A percentile compares a stretch with the other conserved stretches of the same genome.
phyloP scores from a whole-genome alignment of 1,140 invertebrate genomes.

The Vollenhovia emeryi region DNA sequence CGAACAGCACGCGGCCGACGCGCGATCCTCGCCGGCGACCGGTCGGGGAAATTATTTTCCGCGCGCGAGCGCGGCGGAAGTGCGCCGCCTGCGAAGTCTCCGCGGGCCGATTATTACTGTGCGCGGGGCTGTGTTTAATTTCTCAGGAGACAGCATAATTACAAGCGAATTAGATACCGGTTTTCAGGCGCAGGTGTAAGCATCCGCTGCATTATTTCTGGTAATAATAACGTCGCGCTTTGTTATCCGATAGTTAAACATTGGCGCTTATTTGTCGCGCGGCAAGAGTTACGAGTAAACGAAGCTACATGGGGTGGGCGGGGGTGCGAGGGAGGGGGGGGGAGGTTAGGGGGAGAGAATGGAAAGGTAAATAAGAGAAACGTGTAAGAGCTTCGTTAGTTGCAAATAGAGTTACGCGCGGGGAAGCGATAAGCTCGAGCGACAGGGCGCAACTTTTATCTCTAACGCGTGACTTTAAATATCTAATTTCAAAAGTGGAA shows the following conservation, averaged over 20 bases:
- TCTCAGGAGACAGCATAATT: conserved; percentile 49
- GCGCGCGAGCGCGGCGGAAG: not conserved
- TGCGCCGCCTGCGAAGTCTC: conserved; percentile 12
- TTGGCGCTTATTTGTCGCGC: not conserved
- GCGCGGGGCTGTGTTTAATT: conserved; percentile 42
- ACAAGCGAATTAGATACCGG: conserved; percentile 17
- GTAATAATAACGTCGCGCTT: not conserved
- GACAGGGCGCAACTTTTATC: not conserved
- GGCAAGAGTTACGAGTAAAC: not conserved
- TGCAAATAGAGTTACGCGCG: not conserved
- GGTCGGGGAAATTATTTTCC: conserved; percentile 42
- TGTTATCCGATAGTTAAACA: not conserved
- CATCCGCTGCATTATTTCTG: conserved; percentile 29
- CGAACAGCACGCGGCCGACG: conserved; percentile 40
- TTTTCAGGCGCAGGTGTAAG: conserved; percentile 48
- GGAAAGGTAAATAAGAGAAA: not conserved
- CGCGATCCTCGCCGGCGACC: not conserved
- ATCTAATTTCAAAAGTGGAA: not conserved
- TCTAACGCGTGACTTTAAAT: not conserved
- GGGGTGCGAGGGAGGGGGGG: too few species aligned
- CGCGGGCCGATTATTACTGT: conserved; percentile 18
- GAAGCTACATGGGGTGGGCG: not conserved
- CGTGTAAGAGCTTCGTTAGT: not conserved
- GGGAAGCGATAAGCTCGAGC: not conserved
- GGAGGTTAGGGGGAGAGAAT: too few species aligned